Base-by-base conservation (phyloP, 2,888 invertebrate species). In the Chrysodeixis includens region DNA sequence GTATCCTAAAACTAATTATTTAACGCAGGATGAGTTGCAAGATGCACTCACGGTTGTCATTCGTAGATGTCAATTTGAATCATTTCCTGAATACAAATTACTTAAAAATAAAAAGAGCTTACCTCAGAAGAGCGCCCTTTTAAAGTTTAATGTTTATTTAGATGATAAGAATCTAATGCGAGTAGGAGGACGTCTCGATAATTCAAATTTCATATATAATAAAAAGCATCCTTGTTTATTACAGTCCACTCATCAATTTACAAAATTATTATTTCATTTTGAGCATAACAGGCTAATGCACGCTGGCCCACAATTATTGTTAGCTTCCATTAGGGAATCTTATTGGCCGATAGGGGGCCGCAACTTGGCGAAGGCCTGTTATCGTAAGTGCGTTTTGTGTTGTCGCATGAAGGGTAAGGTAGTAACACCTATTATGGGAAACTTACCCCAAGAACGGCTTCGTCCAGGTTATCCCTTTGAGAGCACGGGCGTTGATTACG, bases 181-280 rank as follows among this genome's bases (percentile, higher is more conserved):
- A n/a, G n/a, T n/a, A n/a, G n/a, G n/a, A n/a, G n/a, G n/a, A n/a
- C n/a, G n/a, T 10, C n/a, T 44, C 7, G 40, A 44, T 1, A 44
- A 44, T 44, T 44, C 40, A n/a, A 44, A 5, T n/a, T 44, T 66
- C 30, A 0, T 52, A 0, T 78, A 68, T 56, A 69, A 79, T 4
- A 82, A 81, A 57, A 82, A 81, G 40, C 81, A 83, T 30, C 83
- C 81, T 1, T 75, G 83, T 20, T 22, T 83, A 14, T 20, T 86
- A 73, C 75, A 82, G 63, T 80, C 81, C 59, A 77, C 71, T 59
- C 82, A 84, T 71, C 22, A 46, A 16, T 63, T 78, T 60, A 66
- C 78, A 0, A 76, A 77, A 57, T 53, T 79, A 40, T 18, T 73
- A 10, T 77, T 82, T 49, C 10, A 61, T 8, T 63, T 10, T 20